These are phyloP conservation scores for Pissodes strobi DNA, from an alignment of 1,140 invertebrate genomes.

Conservation along the genomic window DNA sequence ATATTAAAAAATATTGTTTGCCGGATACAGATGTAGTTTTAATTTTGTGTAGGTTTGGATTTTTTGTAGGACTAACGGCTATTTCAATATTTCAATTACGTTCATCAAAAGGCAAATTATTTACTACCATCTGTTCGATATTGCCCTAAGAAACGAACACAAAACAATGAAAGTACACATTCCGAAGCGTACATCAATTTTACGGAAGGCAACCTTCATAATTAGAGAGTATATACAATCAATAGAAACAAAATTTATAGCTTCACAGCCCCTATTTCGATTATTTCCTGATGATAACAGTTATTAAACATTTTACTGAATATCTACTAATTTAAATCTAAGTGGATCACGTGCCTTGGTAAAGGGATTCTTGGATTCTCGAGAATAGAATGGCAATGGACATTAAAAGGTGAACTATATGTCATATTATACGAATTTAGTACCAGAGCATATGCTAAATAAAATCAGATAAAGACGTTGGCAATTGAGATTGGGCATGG, in stretches of 20 bases:
- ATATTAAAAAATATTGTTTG: too few species aligned
- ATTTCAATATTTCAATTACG: too few species aligned
- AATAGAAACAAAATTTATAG: slow-evolving; percentile 1
- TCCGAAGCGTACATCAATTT: slow-evolving; percentile 17
- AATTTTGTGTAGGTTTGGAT: too few species aligned
- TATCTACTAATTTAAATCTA: slow-evolving; percentile 8
- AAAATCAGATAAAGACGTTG: too few species aligned
- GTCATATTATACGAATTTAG: neutral
- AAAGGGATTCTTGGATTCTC: slow-evolving; percentile 11
- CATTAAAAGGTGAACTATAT: neutral
- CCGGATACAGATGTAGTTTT: too few species aligned
- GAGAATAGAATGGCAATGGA: slow-evolving; percentile 15
- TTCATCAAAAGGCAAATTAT: too few species aligned
- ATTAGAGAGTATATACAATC: neutral
- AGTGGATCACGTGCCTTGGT: neutral
- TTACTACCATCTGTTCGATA: too few species aligned
- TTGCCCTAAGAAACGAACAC: too few species aligned
- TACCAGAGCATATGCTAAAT: too few species aligned
- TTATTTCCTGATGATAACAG: slow-evolving; percentile 8
- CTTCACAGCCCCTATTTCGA: slow-evolving; percentile 15
- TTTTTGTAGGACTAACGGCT: too few species aligned
- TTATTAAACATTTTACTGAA: slow-evolving; percentile 8
- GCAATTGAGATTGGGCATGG: too few species aligned
- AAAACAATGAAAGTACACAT: slow-evolving; percentile 6
- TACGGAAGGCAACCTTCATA: slow-evolving; percentile 14